These are phyloP conservation scores for Ooceraea biroi DNA, from an alignment of 1,140 invertebrate species.

Conservation along the genomic window DNA sequence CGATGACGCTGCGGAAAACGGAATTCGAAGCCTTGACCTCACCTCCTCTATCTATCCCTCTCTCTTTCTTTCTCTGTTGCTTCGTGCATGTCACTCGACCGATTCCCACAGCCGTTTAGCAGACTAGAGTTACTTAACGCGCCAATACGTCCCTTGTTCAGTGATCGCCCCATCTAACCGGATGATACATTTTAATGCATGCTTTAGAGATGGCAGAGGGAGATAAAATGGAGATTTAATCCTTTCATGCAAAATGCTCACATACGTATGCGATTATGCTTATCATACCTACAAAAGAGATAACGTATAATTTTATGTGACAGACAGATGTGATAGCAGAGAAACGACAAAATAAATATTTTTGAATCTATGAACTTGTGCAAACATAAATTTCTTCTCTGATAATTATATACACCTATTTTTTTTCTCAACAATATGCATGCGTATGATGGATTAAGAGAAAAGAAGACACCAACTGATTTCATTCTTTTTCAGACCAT, in stretches of 20 bases:
- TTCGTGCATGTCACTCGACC: neutral
- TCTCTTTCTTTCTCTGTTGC: too few relatives aligned
- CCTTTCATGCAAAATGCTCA: neutral
- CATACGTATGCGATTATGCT: neutral
- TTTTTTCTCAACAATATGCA: too few relatives aligned
- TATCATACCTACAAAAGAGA: neutral
- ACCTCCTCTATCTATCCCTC: too few relatives aligned
- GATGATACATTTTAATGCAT: conserved; percentile 36
- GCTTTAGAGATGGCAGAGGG: conserved; percentile 1
- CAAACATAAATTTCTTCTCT: too few relatives aligned
- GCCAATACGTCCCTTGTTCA: conserved; percentile 38
- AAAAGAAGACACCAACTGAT: too few relatives aligned
- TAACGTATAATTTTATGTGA: neutral
- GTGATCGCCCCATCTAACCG: conserved; percentile 29
- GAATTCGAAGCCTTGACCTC: conserved; percentile 51
- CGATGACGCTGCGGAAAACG: conserved; percentile 50
- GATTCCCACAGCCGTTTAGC: conserved; percentile 15
- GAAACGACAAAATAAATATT: too few relatives aligned
- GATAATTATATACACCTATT: too few relatives aligned
- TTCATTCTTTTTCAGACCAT: too few relatives aligned
- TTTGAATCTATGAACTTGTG: too few relatives aligned
- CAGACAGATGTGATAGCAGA: too few relatives aligned
- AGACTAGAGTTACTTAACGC: conserved; percentile 37
- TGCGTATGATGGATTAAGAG: too few relatives aligned
- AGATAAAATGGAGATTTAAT: conserved; percentile 59